These are phyloP conservation scores for Microcebus jonahi DNA, from an alignment of 2,113 vertebrate genomes.

Conservation along the genomic window DNA sequence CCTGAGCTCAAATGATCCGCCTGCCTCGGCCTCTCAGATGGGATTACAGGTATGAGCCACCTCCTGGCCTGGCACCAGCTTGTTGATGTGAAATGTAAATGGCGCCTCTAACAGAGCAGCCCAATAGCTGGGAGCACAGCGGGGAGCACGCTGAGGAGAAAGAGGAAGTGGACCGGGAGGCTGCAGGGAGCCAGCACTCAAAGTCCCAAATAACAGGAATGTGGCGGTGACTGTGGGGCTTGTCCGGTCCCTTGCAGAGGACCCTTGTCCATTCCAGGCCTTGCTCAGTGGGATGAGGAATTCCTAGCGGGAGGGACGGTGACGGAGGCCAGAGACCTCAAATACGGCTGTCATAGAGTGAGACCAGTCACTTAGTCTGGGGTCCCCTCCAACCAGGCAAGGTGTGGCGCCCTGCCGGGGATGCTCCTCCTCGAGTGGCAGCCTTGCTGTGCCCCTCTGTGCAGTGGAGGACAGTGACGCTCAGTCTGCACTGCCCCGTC, in stretches of 20 bases:
- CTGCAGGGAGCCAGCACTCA: background rate
- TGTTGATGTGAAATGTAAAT: slow-evolving; percentile 12
- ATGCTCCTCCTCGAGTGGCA: no score
- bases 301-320: background rate
- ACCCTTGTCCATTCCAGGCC: background rate
- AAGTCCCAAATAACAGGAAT: background rate
- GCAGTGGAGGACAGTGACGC: background rate
- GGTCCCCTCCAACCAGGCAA: background rate
- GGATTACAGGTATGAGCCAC: no score
- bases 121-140: background rate
- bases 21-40: no score
- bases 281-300: background rate
- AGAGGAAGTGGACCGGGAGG: background rate
- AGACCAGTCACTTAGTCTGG: background rate
- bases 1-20: no score
- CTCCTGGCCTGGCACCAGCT: background rate
- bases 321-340: background rate
- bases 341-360: background rate
- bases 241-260: background rate
- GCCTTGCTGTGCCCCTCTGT: background rate
- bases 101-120: background rate
- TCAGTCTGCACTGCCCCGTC: background rate
- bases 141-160: background rate
- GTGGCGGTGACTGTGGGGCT: background rate
- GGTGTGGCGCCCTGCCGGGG: accelerated